Evolutionary conservation across 1,140 invertebrate species (phyloP).

Genomic region (Halictus rubicundus): DNA sequence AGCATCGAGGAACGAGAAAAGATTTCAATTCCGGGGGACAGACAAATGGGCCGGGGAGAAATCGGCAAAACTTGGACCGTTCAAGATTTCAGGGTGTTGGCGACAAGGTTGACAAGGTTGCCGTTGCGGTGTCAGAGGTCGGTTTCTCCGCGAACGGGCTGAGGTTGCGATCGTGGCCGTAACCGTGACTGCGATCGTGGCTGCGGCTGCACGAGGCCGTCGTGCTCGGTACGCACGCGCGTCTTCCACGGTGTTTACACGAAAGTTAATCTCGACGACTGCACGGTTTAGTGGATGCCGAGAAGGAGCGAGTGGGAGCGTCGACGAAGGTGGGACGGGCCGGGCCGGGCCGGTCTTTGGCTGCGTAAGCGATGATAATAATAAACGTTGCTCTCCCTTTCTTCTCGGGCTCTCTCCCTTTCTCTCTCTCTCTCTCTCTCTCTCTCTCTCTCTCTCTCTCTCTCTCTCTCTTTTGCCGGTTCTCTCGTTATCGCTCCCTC

Average conservation of each 20-base stretch:
- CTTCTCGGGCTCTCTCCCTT: neutral
- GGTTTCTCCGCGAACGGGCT: neutral
- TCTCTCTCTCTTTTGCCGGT: neutral
- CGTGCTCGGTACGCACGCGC: conserved; percentile 29
- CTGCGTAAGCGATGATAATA: conserved; percentile 67
- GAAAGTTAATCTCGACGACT: conserved; percentile 66
- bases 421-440: neutral
- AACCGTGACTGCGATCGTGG: too few relatives aligned
- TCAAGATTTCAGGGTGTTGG: neutral
- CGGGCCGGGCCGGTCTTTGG: neutral
- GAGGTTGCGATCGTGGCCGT: neutral
- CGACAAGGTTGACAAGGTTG: neutral
- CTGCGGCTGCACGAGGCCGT: neutral
- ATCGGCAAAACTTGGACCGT: too few relatives aligned
- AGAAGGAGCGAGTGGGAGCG: conserved; percentile 21
- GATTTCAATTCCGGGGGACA: neutral
- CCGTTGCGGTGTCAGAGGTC: neutral
- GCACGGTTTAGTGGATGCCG: conserved; percentile 35
- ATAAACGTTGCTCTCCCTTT: conserved; percentile 65
- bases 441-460: conserved; percentile 21
- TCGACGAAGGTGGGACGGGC: neutral
- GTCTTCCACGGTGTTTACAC: conserved; percentile 59
- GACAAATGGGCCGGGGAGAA: too few relatives aligned
- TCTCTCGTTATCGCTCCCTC: neutral
- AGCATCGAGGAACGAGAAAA: neutral